A percentile compares a stretch with the other conserved stretches of the same genome.
Conservation (phyloP, 2,888 invertebrate genomes). For the Schizotus pectinicornis region DNA sequence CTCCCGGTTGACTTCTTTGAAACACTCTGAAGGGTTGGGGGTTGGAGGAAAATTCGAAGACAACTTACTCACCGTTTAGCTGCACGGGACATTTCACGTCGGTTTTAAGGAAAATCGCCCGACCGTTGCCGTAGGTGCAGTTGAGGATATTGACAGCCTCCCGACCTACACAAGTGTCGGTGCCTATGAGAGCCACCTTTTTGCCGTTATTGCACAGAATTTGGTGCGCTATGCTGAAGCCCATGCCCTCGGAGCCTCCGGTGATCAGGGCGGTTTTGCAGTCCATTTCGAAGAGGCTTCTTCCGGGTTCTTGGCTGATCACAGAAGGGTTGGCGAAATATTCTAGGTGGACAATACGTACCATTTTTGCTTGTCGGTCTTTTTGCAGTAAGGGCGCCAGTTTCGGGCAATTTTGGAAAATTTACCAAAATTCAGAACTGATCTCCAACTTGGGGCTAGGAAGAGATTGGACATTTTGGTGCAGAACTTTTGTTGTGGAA, state of each 20-base stretch:
- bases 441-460: too few species aligned
- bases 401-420: too few species aligned
- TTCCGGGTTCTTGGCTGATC: background rate
- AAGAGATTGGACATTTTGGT: too few species aligned
- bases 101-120: slow-evolving; percentile 13
- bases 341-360: too few species aligned
- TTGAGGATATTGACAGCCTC: slow-evolving; percentile 15
- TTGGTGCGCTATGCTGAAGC: slow-evolving; percentile 14
- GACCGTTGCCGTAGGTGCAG: slow-evolving; percentile 11
- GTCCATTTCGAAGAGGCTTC: slow-evolving; percentile 15
- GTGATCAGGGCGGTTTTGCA: slow-evolving; percentile 45
- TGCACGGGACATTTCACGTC: slow-evolving; percentile 18
- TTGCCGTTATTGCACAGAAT: slow-evolving; percentile 13
- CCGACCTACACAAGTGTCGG: slow-evolving; percentile 13
- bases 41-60: background rate
- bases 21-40: slow-evolving; percentile 5
- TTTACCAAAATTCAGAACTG: too few species aligned
- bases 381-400: too few species aligned
- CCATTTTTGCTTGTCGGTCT: too few species aligned
- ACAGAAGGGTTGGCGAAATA: too few species aligned
- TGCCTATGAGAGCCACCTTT: slow-evolving; percentile 15
- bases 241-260: slow-evolving; percentile 39
- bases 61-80: slow-evolving; percentile 4
- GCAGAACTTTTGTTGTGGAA: background rate
- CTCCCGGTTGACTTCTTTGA: slow-evolving; percentile 31